Evolutionary conservation across 2,888 invertebrate species (phyloP).

Genomic region (Reticulitermes lucifugus): DNA sequence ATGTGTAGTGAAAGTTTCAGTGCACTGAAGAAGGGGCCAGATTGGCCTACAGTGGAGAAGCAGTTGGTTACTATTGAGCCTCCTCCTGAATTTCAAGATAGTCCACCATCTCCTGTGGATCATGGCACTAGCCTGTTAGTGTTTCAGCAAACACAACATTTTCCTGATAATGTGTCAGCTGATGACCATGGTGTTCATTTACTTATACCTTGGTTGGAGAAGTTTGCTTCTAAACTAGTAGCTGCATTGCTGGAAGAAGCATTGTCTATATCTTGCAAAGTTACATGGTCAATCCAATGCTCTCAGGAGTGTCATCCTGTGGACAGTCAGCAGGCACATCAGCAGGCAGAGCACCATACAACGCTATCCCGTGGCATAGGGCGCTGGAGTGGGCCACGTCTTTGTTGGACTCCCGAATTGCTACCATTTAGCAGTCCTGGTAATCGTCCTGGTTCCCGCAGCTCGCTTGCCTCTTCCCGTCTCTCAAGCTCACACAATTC

Average conservation of each 20-base stretch:
- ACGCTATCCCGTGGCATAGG: constrained; percentile 45
- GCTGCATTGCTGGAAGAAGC: constrained; percentile 66
- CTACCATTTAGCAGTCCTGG: constrained; percentile 69
- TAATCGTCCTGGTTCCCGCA: constrained; percentile 79
- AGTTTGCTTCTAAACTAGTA: constrained; percentile 65
- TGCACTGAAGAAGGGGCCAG: constrained; percentile 81
- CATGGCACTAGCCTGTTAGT: not conserved
- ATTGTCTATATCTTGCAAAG: constrained; percentile 63
- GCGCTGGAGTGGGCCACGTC: constrained; percentile 56
- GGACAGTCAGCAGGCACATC: constrained; percentile 33
- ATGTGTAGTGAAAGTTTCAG: constrained; percentile 71
- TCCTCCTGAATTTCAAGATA: constrained; percentile 86
- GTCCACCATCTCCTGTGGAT: constrained; percentile 56
- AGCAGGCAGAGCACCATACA: constrained; percentile 35
- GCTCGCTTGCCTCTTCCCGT: constrained; percentile 80
- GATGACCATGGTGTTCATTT: not conserved
- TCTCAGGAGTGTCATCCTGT: constrained; percentile 56
- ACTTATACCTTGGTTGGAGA: constrained; percentile 58
- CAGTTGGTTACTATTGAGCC: constrained; percentile 76
- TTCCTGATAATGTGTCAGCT: not conserved
- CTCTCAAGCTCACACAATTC: constrained; percentile 89
- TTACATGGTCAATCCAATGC: constrained; percentile 57
- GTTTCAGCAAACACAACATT: not conserved
- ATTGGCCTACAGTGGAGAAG: constrained; percentile 64
- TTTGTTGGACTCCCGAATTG: constrained; percentile 70